Evolutionary conservation across 2,888 invertebrate species (phyloP), one percentile per base, ranked within the genome.

Genomic region (Cephus spinipes): DNA sequence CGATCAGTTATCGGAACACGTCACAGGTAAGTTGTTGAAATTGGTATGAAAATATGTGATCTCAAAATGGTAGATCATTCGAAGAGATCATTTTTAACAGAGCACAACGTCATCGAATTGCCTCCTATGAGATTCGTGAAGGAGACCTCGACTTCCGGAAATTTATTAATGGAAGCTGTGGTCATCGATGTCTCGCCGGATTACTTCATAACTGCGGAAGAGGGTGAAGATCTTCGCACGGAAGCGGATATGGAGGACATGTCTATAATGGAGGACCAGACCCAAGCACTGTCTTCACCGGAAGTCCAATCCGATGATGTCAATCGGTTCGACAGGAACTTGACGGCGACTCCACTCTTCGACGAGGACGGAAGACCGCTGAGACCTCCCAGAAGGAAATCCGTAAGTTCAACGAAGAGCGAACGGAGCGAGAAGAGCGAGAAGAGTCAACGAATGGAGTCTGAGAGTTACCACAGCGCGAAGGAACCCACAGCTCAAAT

Each of bases 141-240:
- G 91, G 97, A 98, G 93, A 96, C 97, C 0, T 97, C 97, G 0
- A 96, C 95, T 12, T 96, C 97, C 0, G 97, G 97, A 9, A 97
- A 97, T 89, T 92, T 98, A 1, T 90, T 97, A 0, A 97, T 98
- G 97, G 97, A 98, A 92, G 98, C 98, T 0, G 96, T 97, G 35
- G 95, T 98, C 23, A 97, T 98, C 76, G 98, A 98, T 83, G 97
- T 98, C 0, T 95, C 96, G 0, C 96, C 97, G 1, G 96, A 97
- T 83, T 97, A 96, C 86, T 97, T 97, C 87, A 93, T 94, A 0
- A 93, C 95, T n/a, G 95, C 95, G 4, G 95, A 95, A 84, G 96
- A 97, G 87, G 97, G 96, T 88, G 96, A 97, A 87, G 97, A 97
- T 89, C 92, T 96, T 80, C 93, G 96, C 77, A 97, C 97, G 0